A percentile compares a stretch with the other conserved stretches of the same genome.
Evolutionary conservation across 2,113 vertebrate species (phyloP).

Genomic region (Crotalus horridus): DNA sequence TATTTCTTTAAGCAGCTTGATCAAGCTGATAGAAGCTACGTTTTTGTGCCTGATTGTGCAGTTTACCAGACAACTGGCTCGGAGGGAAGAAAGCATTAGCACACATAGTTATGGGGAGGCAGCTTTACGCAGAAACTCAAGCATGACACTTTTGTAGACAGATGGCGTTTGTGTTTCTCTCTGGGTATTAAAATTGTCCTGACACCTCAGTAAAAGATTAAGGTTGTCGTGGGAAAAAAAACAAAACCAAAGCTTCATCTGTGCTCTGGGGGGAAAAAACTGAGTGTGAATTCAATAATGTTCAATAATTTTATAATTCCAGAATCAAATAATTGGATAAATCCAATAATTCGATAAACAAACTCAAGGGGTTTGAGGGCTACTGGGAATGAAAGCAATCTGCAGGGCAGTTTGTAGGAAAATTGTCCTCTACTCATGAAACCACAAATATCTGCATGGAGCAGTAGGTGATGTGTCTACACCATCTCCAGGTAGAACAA

Average conservation of each 20-base stretch:
- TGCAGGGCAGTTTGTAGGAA: background rate
- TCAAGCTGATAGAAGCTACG: fast-evolving
- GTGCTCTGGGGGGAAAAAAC: background rate
- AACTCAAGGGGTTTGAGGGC: background rate
- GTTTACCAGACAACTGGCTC: background rate
- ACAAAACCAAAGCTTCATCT: background rate
- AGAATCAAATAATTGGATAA: background rate
- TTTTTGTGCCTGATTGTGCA: background rate
- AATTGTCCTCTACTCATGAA: background rate
- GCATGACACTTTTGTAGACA: background rate
- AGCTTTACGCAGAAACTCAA: background rate
- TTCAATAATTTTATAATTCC: background rate
- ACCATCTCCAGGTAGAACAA: too few species aligned
- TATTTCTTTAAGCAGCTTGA: background rate
- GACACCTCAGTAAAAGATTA: background rate
- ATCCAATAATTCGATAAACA: too few species aligned
- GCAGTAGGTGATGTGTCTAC: background rate
- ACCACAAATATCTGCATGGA: background rate
- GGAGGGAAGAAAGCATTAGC: background rate
- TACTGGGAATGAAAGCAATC: background rate
- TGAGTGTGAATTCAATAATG: background rate
- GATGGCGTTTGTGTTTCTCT: background rate
- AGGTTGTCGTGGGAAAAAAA: background rate
- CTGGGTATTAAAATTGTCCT: background rate
- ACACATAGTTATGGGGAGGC: background rate